Evolutionary conservation across 2,113 vertebrate species (phyloP).

Genomic region (Pedetes capensis): DNA sequence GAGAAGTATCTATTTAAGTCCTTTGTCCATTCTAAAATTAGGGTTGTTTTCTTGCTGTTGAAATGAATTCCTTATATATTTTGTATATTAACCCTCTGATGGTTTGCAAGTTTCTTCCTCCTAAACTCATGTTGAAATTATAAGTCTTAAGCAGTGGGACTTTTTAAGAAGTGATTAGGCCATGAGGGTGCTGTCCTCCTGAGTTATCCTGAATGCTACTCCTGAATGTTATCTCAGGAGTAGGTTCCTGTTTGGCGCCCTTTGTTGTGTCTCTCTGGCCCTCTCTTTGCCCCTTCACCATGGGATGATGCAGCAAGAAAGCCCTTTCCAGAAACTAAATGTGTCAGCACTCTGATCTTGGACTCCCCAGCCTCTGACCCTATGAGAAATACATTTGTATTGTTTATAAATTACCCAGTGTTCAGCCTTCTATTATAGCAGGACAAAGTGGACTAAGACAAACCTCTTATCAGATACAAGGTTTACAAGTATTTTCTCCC

Average conservation of each 20-base stretch:
- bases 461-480: neutral
- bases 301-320: neutral
- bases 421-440: neutral
- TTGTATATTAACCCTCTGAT: neutral
- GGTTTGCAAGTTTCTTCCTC: neutral
- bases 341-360: neutral
- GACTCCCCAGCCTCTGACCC: neutral
- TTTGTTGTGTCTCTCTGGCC: neutral
- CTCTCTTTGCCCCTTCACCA: neutral
- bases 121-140: neutral
- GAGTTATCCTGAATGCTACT: neutral
- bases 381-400: neutral
- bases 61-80: neutral
- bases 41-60: neutral
- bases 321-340: neutral
- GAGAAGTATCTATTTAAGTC: neutral
- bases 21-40: neutral
- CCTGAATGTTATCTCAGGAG: neutral
- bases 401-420: neutral
- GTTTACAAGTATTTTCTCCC: neutral
- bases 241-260: neutral
- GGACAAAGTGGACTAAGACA: neutral
- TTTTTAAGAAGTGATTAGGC: neutral
- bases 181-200: neutral
- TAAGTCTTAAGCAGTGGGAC: neutral